Evolutionary conservation across 2,797 vertebrate genomes (phyloP).

Genomic region (Telmatherina bonti): DNA sequence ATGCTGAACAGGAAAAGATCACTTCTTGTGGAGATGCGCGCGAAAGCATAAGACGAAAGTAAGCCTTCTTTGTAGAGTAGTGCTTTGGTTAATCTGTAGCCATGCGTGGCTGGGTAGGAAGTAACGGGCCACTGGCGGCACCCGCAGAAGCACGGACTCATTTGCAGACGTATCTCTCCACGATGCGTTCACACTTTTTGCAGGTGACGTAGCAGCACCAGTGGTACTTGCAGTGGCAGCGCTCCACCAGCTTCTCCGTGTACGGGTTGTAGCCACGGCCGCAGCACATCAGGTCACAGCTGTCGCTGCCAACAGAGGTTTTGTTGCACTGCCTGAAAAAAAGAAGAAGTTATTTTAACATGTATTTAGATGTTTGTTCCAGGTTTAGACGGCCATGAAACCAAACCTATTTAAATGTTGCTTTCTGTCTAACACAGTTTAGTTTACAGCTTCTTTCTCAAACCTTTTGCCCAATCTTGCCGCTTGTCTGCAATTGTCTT

Average conservation of each 20-base stretch:
- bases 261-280: slow-evolving; percentile 98
- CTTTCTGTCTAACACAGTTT: slow-evolving; percentile 26
- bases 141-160: slow-evolving; percentile 67
- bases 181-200: slow-evolving; percentile 94
- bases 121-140: slow-evolving; percentile 16
- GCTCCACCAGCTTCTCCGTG: slow-evolving; percentile 94
- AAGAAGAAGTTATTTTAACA: neutral
- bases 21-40: slow-evolving; percentile 69
- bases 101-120: slow-evolving; percentile 22
- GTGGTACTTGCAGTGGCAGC: slow-evolving; percentile 99
- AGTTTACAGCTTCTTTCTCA: slow-evolving; percentile 45
- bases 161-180: slow-evolving; percentile 98
- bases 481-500: slow-evolving; percentile 50
- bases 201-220: slow-evolving; percentile 99
- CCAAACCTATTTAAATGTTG: slow-evolving; percentile 18
- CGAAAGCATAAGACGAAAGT: slow-evolving; percentile 76
- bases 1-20: slow-evolving; percentile 71
- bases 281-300: slow-evolving; percentile 99
- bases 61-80: slow-evolving; percentile 75
- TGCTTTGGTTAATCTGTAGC: slow-evolving; percentile 82
- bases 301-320: slow-evolving; percentile 95
- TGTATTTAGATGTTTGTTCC: neutral
- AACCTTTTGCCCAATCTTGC: slow-evolving; percentile 26
- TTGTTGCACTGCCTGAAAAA: slow-evolving; percentile 96
- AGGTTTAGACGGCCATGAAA: slow-evolving; percentile 12